Evolutionary conservation across 2,888 invertebrate genomes (phyloP), one percentile per base, ranked within the genome.

Genomic region (Hyposoter dolosus): DNA sequence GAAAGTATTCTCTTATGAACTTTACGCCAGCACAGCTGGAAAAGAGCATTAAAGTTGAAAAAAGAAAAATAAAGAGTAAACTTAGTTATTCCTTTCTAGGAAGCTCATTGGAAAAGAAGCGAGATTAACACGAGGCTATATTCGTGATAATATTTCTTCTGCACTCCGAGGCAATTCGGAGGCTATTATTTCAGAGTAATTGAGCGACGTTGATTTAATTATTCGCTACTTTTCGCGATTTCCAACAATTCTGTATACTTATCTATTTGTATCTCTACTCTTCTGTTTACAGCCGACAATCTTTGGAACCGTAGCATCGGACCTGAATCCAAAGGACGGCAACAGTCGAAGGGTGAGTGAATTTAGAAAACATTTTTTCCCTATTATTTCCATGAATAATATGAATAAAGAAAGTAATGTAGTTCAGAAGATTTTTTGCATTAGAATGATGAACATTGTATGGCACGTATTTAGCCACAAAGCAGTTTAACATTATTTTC

Each of bases 261-360:
- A 75, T 63, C 40, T 28, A 28, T 60, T 53, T 69, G 63, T 45
- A 63, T n/a, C 10, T 47, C 23, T 53, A 23, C 43, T 72, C 87
- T 94, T 93, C 92, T 92, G 93, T 92, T 95, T 94, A 90, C 94
- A 96, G 96, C 96, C 96, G 68, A 96, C 96, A 83, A 96, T 96
- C 90, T 96, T 96, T 91, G 96, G 96, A 82, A 96, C 96, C 28
- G 95, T 96, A 87, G 96, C 96, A 72, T 95, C 96, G 78, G 96
- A 96, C 90, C 95, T 95, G 87, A 96, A 95, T 84, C 95, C 96
- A 50, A 96, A 96, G 92, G 96, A 96, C 92, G 95, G 95, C 90
- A 95, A 95, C 90, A 95, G 95, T 92, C 93, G 96, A 94, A 95
- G 95, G 95, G 96, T 96, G 92, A 95, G 95, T 95, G 1, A 23